Base-by-base conservation (phyloP, 2,888 invertebrate genomes). In the Xestobium rufovillosum region DNA sequence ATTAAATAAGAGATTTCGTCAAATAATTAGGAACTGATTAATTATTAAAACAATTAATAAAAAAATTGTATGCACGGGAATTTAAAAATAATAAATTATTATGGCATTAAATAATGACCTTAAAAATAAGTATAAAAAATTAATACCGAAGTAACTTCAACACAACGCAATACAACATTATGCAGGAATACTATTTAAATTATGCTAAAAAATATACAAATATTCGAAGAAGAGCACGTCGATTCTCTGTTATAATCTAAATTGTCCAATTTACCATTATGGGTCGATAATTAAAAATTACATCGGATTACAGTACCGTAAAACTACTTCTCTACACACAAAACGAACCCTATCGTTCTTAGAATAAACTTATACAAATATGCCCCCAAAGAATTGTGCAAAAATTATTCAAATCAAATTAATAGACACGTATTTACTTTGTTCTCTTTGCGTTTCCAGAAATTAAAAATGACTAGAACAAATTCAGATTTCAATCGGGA, bases 271-370 rank as follows among this genome's bases (percentile, higher is more conserved):
- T 54, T 53, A 59, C 58, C 56, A 56, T 57, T 61, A 62, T 60
- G 60, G 58, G 55, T 60, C 54, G 50, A 48, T 49, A 50, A 57
- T 57, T 55, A 49, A 60, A 61, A 59, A 56, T 55, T 62, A 61
- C 60, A 62, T 58, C 51, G 56, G 60, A 60, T 57, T 62, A 62
- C 55, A 56, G 52, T 58, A 53, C 53, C 52, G 56, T 57, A 58
- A 55, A 55, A 57, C 61, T 62, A 62, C 60, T 55, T 52, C 50
- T 55, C 62, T 62, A 62, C 59, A 62, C 62, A 62, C 60, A 58
- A 59, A 60, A 56, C 52, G 53, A 58, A 49, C 50, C 37, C 35
- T 29, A 52, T 52, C 53, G 53, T 52, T 56, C 52, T 52, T 53
- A 54, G 55, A 43, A 29, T 36, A 6, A 31, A 31, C 11, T 13